Conservation (phyloP, 92 coral and sea anemone species). For the Palythoa heliodiscus region DNA sequence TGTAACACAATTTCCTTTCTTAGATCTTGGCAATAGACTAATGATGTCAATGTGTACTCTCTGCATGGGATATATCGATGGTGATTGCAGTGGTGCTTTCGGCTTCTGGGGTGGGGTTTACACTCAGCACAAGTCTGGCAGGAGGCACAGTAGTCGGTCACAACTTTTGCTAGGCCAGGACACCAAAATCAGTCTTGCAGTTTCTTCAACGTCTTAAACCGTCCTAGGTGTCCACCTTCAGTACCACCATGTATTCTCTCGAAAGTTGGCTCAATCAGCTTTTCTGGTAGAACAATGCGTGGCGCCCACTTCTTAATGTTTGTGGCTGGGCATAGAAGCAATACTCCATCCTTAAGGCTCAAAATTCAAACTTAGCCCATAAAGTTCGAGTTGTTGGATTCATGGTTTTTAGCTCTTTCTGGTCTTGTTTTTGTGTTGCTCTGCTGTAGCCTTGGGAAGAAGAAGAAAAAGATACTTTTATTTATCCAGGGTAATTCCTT, state of each 20-base stretch:
- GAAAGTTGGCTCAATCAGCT: constrained; percentile 30
- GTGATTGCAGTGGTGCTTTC: constrained; percentile 58
- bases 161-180: constrained; percentile 46
- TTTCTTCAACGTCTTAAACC: constrained; percentile 44
- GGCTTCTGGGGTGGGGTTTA: constrained; percentile 49
- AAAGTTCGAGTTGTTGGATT: constrained; percentile 44
- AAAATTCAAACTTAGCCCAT: constrained; percentile 53
- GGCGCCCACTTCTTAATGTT: constrained; percentile 26
- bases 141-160: constrained; percentile 34
- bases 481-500: no score
- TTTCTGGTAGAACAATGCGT: constrained; percentile 48
- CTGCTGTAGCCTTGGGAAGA: constrained; percentile 30
- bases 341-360: constrained; percentile 45
- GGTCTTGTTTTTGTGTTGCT: constrained; percentile 41
- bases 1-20: constrained; percentile 52
- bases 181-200: constrained; percentile 51
- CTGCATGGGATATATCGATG: constrained; percentile 53
- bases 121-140: constrained; percentile 49
- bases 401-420: constrained; percentile 43
- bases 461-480: no score
- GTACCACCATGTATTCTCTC: constrained; percentile 47
- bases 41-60: constrained; percentile 51
- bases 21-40: constrained; percentile 61
- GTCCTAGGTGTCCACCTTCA: constrained; percentile 47
- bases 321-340: constrained; percentile 26